Evolutionary conservation across 92 coral and sea anemone species (phyloP), one percentile per base, ranked within the genome.

Genomic region (Pocillopora meandrina): DNA sequence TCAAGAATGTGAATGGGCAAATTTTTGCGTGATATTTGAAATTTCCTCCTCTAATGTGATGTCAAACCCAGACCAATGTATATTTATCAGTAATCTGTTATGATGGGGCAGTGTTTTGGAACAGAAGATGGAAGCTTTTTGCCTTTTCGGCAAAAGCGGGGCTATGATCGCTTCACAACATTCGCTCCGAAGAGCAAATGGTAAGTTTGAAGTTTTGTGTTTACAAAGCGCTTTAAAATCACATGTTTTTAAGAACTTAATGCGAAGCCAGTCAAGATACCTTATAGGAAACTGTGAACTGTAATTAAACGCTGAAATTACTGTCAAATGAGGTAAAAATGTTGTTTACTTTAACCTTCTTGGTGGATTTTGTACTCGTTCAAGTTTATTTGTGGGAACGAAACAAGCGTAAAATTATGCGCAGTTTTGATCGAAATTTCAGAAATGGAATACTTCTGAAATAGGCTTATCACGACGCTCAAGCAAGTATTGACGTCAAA

Each of bases 61-160:
- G 78, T 57, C 71, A n/a, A 12, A 47, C 78, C 26, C 21, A 17
- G 19, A 36, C 77, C n/a, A 47, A 31, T 65, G 16, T 31, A 35
- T 35, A 64, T 71, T 56, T 49, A 52, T 16, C 9, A 7, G 71
- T 71, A 71, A 79, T 58, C 33, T 34, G 58, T 71, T 55, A 88
- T 86, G 76, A 97, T 97, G 99, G 99, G 99, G 77, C 98, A 97
- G 92, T 97, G 99, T 82, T 97, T 97, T 79, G 98, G 98, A 79
- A 95, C 97, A 35, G 99, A 97, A 65, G 93, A 95, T 70, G 91
- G 98, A 55, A 97, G 99, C 52, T 75, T 95, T 66, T 97, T 97
- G 94, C 84, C 91, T 11, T 93, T 92, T 65, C 87, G 91, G 74
- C 98, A 91, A 76, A 90, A 97, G 73, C 91, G 97, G 56, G 99